phyloP scores from a whole-genome alignment of 2,797 vertebrate genomes.

The Acanthurus lineatus region DNA sequence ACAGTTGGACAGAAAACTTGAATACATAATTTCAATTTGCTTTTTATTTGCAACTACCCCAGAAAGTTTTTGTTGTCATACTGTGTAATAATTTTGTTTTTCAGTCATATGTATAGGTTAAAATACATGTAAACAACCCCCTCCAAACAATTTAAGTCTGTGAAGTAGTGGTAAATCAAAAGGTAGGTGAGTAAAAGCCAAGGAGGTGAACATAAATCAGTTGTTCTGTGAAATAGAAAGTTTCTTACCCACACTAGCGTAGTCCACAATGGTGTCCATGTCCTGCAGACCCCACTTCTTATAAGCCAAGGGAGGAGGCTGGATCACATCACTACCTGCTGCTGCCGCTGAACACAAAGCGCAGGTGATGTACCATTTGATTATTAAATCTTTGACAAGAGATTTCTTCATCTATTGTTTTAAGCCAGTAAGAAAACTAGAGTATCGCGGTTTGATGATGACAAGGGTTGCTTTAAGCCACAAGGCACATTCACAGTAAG shows the following conservation, averaged over 20 bases:
- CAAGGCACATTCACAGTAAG: not conserved
- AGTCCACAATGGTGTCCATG: conserved; percentile 93
- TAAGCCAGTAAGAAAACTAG: not conserved
- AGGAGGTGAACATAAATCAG: not conserved
- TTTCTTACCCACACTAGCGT: conserved; percentile 94
- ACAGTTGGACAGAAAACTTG: too few relatives aligned
- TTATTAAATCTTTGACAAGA: not conserved
- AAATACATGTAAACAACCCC: too few relatives aligned
- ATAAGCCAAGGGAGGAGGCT: conserved; percentile 96
- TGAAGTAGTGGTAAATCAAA: not conserved
- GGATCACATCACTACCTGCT: conserved; percentile 94
- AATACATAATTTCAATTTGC: too few relatives aligned
- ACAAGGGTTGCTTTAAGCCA: not conserved
- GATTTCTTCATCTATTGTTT: not conserved
- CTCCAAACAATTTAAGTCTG: not conserved
- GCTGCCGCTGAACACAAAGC: conserved; percentile 88
- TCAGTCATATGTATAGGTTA: too few relatives aligned
- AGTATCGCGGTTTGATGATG: not conserved
- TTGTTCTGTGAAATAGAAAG: not conserved
- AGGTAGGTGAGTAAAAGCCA: not conserved
- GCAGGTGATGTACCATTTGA: not conserved
- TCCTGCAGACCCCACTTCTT: conserved; percentile 99
- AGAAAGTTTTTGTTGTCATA: too few relatives aligned
- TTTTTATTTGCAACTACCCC: too few relatives aligned
- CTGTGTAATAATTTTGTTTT: too few relatives aligned